phyloP scores from a whole-genome alignment of 2,797 vertebrate genomes.

The Fundulus diaphanus region DNA sequence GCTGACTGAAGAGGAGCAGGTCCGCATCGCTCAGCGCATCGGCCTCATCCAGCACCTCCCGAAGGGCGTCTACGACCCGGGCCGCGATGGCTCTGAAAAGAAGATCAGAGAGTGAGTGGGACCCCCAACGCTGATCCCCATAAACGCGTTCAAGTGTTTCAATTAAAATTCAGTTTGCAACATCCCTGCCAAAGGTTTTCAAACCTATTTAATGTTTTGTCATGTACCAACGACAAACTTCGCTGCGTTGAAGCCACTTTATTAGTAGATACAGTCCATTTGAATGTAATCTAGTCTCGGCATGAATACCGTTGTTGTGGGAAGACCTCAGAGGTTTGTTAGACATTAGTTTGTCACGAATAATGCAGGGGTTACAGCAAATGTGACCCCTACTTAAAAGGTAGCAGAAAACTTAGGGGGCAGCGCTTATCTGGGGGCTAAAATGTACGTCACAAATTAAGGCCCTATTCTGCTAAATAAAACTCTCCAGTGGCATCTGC shows the following conservation, averaged over 20 bases:
- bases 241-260: too few species aligned
- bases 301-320: not conserved
- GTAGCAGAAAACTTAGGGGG: too few species aligned
- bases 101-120: constrained; percentile 87
- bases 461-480: too few species aligned
- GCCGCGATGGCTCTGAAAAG: constrained; percentile 83
- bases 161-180: not conserved
- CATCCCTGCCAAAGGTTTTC: not conserved
- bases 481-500: too few species aligned
- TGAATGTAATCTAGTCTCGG: not conserved
- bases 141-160: not conserved
- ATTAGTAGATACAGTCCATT: not conserved
- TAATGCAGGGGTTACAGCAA: too few species aligned
- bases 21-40: constrained; percentile 88
- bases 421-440: too few species aligned
- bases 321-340: too few species aligned
- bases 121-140: not conserved
- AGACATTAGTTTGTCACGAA: too few species aligned
- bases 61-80: constrained; percentile 84
- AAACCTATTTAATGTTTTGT: not conserved
- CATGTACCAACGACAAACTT: not conserved
- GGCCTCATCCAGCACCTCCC: constrained; percentile 91
- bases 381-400: too few species aligned
- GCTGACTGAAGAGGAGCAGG: constrained; percentile 89
- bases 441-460: too few species aligned